Evolutionary conservation across 2,113 vertebrate species (phyloP).

Genomic region (Rhombomys opimus): DNA sequence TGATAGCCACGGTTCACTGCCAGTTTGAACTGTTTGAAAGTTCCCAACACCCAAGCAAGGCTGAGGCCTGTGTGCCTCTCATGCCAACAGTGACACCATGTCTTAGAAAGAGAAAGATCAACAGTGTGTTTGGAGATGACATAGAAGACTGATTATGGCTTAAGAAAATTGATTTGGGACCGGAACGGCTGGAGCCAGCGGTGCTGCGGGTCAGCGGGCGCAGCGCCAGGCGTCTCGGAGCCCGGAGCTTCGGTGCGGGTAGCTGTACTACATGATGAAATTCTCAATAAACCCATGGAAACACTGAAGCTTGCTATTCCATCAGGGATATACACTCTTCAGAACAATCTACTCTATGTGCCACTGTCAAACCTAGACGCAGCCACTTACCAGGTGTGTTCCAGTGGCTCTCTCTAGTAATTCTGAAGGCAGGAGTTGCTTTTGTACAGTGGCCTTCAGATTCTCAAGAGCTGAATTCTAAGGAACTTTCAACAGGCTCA

Average conservation of each 20-base stretch:
- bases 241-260: no score
- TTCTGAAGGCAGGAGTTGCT: no score
- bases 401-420: not conserved
- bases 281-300: conserved; percentile 95
- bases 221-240: no score
- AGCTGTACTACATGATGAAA: conserved; percentile 93
- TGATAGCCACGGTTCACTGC: not conserved
- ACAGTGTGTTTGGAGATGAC: conserved; percentile 5
- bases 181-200: no score
- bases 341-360: conserved; percentile 98
- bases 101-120: conserved; percentile 55
- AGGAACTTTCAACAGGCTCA: conserved; percentile 91
- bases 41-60: not conserved
- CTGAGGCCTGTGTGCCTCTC: not conserved
- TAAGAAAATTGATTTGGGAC: conserved; percentile 26
- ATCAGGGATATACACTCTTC: conserved; percentile 98
- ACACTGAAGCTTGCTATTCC: conserved; percentile 98
- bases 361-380: conserved; percentile 98
- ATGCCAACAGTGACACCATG: not conserved
- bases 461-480: conserved; percentile 83
- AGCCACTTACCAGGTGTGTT: conserved; percentile 96
- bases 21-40: not conserved
- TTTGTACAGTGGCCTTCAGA: conserved; percentile 99
- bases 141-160: conserved; percentile 52
- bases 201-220: no score